Evolutionary conservation across 1,140 invertebrate species (phyloP).

Genomic region (Scaptomyza pallida): DNA sequence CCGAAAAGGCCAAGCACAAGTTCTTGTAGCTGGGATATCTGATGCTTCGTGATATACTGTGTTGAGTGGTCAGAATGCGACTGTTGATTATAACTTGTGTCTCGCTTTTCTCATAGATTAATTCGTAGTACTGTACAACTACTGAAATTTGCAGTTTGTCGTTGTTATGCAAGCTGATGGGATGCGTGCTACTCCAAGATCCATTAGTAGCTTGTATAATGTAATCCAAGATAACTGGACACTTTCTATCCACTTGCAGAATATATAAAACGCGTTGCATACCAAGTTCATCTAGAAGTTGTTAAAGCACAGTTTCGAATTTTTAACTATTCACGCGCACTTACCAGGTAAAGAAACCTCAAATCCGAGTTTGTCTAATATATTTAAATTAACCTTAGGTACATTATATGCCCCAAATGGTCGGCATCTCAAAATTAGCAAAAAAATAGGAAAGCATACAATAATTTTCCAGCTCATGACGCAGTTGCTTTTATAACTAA

Average conservation of each 20-base stretch:
- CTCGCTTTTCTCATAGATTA: conserved; percentile 63
- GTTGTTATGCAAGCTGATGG: conserved; percentile 51
- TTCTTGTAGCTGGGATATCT: conserved; percentile 14
- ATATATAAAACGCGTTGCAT: conserved; percentile 63
- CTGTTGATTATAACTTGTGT: conserved; percentile 59
- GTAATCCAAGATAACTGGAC: conserved; percentile 66
- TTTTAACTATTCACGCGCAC: neutral
- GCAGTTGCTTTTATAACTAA: conserved; percentile 45
- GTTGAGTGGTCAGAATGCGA: conserved; percentile 47
- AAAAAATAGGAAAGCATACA: neutral
- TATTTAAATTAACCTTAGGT: conserved; percentile 56
- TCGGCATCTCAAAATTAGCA: neutral
- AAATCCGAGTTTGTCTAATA: conserved; percentile 54
- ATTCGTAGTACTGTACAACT: conserved; percentile 62
- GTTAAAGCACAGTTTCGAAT: neutral
- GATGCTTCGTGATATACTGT: conserved; percentile 23
- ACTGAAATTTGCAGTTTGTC: conserved; percentile 61
- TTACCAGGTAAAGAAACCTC: conserved; percentile 71
- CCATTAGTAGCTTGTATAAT: conserved; percentile 51
- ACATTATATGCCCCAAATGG: conserved; percentile 41
- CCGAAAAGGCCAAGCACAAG: conserved; percentile 37
- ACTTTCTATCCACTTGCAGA: conserved; percentile 60
- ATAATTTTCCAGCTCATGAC: conserved; percentile 47
- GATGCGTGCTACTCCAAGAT: conserved; percentile 53
- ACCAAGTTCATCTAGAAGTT: conserved; percentile 54